phyloP scores from a whole-genome alignment of 2,113 vertebrate genomes.

The Sphyrna mokarran region DNA sequence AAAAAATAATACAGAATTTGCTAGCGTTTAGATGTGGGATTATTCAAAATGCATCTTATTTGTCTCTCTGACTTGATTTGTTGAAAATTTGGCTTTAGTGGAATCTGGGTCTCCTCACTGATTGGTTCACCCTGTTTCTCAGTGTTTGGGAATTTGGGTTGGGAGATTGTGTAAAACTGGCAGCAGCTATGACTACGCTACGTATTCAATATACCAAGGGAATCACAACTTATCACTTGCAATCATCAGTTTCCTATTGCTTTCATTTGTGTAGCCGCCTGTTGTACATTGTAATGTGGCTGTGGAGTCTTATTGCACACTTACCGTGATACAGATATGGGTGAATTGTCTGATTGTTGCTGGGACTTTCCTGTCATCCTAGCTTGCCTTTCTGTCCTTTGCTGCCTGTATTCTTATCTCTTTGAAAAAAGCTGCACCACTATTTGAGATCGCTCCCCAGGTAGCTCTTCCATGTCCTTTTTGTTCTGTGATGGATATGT shows the following conservation, averaged over 20 bases:
- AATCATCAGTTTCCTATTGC: background rate
- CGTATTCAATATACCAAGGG: background rate
- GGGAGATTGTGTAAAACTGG: background rate
- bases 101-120: background rate
- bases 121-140: background rate
- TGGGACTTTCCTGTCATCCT: background rate
- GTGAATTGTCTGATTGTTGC: background rate
- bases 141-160: background rate
- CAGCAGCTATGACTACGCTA: background rate
- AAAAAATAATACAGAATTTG: background rate
- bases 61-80: background rate
- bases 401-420: background rate
- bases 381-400: background rate
- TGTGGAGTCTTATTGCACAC: background rate
- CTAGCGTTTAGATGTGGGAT: background rate
- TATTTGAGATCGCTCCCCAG: background rate
- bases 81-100: background rate
- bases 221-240: background rate
- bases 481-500: background rate
- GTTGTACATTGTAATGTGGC: background rate
- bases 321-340: background rate
- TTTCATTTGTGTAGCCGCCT: too few relatives aligned
- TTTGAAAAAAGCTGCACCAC: background rate
- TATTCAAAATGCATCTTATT: background rate
- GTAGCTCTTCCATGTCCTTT: background rate